Conservation (phyloP, 1,140 invertebrate genomes). For the Pseudomyrmex cubaensis region DNA sequence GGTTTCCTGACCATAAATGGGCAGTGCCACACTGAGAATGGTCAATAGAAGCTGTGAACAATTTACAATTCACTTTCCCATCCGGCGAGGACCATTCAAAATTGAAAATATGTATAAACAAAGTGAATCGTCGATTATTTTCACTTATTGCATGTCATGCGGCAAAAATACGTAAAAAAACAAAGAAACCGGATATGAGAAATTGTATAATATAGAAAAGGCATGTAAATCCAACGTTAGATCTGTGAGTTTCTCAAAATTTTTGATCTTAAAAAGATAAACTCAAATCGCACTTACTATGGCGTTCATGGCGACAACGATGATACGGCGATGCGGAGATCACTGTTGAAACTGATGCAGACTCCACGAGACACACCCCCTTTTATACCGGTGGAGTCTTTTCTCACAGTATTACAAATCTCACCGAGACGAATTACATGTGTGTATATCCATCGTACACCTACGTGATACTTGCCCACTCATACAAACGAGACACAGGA, state of each 20-base stretch:
- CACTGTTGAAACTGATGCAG: constrained; percentile 77
- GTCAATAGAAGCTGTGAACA: constrained; percentile 73
- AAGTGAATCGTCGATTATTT: too few relatives aligned
- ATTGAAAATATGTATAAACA: too few relatives aligned
- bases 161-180: too few relatives aligned
- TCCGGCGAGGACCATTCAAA: too few relatives aligned
- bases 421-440: constrained; percentile 64
- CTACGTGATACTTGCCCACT: background rate
- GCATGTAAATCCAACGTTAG: too few relatives aligned
- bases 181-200: too few relatives aligned
- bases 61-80: background rate
- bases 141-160: too few relatives aligned
- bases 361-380: constrained; percentile 70
- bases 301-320: constrained; percentile 78
- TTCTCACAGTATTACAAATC: constrained; percentile 72
- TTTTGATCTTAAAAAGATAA: background rate
- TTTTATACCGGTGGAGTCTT: constrained; percentile 79
- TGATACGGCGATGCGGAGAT: constrained; percentile 59
- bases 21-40: constrained; percentile 75
- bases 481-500: constrained; percentile 47
- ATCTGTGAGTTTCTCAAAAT: too few relatives aligned
- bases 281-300: constrained; percentile 75
- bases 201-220: too few relatives aligned
- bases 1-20: constrained; percentile 77
- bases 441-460: constrained; percentile 61